A percentile compares a stretch with the other conserved stretches of the same genome.
Evolutionary conservation across 2,113 vertebrate genomes (phyloP).

Genomic region (Oreochromis aureus): DNA sequence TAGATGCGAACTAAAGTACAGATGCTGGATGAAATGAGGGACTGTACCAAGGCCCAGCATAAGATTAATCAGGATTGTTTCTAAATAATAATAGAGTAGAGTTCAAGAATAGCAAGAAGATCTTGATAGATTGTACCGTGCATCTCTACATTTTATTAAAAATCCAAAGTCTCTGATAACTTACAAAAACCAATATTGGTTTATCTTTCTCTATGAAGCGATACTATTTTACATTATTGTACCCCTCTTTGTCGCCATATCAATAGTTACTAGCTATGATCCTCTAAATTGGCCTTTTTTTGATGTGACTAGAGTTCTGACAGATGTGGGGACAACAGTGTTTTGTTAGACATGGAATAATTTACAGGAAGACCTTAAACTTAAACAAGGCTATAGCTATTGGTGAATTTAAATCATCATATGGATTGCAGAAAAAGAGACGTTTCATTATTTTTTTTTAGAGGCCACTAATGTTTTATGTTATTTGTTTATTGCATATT

Average conservation of each 20-base stretch:
- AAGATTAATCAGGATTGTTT: neutral
- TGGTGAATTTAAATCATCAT: neutral
- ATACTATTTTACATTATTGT: neutral
- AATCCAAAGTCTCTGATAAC: neutral
- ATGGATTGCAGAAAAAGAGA: neutral
- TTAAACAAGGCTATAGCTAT: neutral
- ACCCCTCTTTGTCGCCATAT: neutral
- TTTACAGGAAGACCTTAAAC: neutral
- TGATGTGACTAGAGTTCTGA: neutral
- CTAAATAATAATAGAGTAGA: neutral
- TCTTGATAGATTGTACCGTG: neutral
- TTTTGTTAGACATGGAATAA: neutral
- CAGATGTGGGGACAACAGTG: neutral
- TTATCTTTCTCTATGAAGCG: neutral
- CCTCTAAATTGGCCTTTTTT: neutral
- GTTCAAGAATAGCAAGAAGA: neutral
- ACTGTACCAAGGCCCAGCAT: neutral
- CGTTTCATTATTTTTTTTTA: rapidly evolving
- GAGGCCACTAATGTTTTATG: neutral
- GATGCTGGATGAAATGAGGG: neutral
- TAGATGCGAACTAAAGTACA: neutral
- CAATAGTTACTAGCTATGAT: neutral
- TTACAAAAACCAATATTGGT: neutral
- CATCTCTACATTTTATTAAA: neutral
- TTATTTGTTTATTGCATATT: neutral